phyloP scores from a whole-genome alignment of 2,888 invertebrate genomes.

The Epiperipatus broadwayi region DNA sequence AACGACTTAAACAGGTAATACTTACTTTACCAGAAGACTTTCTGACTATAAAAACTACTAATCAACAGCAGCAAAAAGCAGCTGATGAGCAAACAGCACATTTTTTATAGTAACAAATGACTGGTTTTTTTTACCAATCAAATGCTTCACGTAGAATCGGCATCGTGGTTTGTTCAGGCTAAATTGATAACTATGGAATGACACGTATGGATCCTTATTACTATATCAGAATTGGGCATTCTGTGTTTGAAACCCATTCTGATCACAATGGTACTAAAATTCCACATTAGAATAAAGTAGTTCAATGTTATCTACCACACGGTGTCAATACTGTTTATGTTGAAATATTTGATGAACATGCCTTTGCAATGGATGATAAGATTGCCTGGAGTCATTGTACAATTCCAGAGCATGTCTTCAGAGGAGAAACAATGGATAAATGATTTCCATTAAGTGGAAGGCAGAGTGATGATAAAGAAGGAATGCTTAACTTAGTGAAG shows the following conservation, averaged over 20 bases:
- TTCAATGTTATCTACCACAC: constrained; percentile 73
- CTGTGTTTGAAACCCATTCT: constrained; percentile 86
- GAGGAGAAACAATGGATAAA: constrained; percentile 77
- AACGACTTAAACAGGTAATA: too few species aligned
- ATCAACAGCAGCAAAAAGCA: constrained; percentile 46
- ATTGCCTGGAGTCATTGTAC: constrained; percentile 81
- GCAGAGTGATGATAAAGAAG: constrained; percentile 83
- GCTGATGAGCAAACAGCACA: constrained; percentile 51
- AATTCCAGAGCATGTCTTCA: constrained; percentile 60
- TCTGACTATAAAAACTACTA: constrained; percentile 34
- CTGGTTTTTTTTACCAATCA: constrained; percentile 25
- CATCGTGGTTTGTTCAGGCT: constrained; percentile 53
- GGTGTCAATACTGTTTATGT: constrained; percentile 72
- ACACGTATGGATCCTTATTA: constrained; percentile 93
- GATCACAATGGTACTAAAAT: constrained; percentile 83
- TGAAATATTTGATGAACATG: constrained; percentile 91
- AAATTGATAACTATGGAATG: constrained; percentile 82
- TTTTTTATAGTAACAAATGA: constrained; percentile 29
- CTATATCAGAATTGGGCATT: constrained; percentile 72
- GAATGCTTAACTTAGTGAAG: constrained; percentile 75
- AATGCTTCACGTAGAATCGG: constrained; percentile 48
- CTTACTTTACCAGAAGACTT: constrained; percentile 64
- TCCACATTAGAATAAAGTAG: constrained; percentile 86
- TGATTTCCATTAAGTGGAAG: constrained; percentile 86
- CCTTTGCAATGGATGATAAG: constrained; percentile 84